These are phyloP conservation scores for Idaea dimidiata DNA, from an alignment of 2,888 invertebrate species.

Conservation along the genomic window DNA sequence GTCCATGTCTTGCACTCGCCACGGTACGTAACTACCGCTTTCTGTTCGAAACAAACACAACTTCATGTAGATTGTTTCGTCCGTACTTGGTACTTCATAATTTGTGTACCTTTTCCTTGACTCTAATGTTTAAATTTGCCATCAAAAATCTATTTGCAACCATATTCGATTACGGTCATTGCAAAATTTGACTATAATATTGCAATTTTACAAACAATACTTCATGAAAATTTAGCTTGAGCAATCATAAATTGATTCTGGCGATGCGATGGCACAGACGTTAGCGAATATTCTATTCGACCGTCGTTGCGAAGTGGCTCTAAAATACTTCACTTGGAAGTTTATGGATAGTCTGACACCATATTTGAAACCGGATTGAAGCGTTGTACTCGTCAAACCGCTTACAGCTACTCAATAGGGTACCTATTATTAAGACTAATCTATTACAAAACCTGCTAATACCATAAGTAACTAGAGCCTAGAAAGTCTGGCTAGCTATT, in stretches of 20 bases:
- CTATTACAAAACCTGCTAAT: constrained; percentile 21
- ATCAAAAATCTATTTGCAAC: constrained; percentile 21
- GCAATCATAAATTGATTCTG: constrained; percentile 1
- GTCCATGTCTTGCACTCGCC: constrained; percentile 74
- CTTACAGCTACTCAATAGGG: constrained; percentile 13
- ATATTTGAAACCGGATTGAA: constrained; percentile 30
- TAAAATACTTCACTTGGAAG: constrained; percentile 15
- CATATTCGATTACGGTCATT: neutral
- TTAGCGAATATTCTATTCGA: neutral
- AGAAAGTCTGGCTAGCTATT: neutral
- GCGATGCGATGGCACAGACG: neutral
- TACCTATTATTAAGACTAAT: constrained; percentile 14
- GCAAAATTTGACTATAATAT: constrained; percentile 12
- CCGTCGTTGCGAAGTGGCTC: neutral
- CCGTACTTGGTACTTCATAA: constrained; percentile 13
- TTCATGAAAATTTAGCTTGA: constrained; percentile 14
- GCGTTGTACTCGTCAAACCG: constrained; percentile 25
- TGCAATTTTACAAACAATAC: constrained; percentile 28
- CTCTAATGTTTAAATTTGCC: neutral
- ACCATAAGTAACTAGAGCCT: constrained; percentile 8
- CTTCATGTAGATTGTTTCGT: constrained; percentile 25
- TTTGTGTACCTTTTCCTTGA: constrained; percentile 9
- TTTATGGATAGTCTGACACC: constrained; percentile 28
- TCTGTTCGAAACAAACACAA: constrained; percentile 47
- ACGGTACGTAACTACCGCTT: constrained; percentile 73